Conservation (phyloP, 2,797 vertebrate genomes). For the Apogon hyalosoma region DNA sequence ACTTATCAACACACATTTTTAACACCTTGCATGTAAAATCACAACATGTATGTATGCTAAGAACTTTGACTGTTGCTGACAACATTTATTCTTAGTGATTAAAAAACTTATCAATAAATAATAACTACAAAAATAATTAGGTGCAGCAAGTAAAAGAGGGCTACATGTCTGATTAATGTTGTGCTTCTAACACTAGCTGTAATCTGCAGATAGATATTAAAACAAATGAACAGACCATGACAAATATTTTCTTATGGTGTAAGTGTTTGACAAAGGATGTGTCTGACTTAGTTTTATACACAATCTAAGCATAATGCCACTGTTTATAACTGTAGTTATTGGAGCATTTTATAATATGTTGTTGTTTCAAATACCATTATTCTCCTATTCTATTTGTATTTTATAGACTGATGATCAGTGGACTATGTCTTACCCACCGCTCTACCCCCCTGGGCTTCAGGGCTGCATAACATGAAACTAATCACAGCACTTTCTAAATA, state of each 20-base stretch:
- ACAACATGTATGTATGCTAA: constrained; percentile 4
- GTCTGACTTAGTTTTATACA: constrained; percentile 19
- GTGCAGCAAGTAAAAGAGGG: constrained; percentile 24
- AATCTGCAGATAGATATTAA: constrained; percentile 36
- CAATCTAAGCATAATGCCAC: constrained; percentile 23
- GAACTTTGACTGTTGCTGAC: neutral
- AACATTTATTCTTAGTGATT: neutral
- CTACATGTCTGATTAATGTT: constrained; percentile 29
- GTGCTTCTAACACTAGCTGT: constrained; percentile 58
- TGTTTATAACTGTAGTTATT: constrained; percentile 15
- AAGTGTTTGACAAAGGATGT: constrained; percentile 13
- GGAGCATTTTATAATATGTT: neutral
- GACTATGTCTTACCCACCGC: constrained; percentile 16
- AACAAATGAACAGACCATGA: constrained; percentile 38
- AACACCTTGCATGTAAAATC: neutral
- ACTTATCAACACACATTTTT: constrained; percentile 7
- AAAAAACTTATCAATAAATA: constrained; percentile 5
- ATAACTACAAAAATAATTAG: constrained; percentile 1
- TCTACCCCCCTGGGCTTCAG: constrained; percentile 21
- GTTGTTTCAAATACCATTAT: constrained; percentile 17
- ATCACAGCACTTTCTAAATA: constrained; percentile 65
- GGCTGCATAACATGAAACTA: constrained; percentile 55
- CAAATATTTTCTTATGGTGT: constrained; percentile 29
- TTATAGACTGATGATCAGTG: constrained; percentile 19
- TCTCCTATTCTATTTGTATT: constrained; percentile 10